Evolutionary conservation across 1,140 invertebrate species (phyloP).

Genomic region (Hestina assimilis): DNA sequence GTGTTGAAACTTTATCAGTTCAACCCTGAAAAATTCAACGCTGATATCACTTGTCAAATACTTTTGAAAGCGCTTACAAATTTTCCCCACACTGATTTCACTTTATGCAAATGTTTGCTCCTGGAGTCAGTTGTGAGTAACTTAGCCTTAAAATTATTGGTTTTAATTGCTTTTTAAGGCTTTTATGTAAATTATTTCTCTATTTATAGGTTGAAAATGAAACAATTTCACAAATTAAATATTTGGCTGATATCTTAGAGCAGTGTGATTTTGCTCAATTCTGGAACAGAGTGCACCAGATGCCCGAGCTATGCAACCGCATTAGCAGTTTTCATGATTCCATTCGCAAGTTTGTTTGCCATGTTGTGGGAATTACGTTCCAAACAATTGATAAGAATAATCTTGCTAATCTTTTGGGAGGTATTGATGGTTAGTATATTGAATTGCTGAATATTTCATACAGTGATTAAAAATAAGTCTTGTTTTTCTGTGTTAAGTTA

Average conservation of each 20-base stretch:
- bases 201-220: slow-evolving; percentile 87
- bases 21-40: slow-evolving; percentile 93
- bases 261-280: slow-evolving; percentile 95
- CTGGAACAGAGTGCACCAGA: slow-evolving; percentile 88
- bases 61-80: slow-evolving; percentile 97
- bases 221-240: slow-evolving; percentile 91
- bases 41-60: slow-evolving; percentile 89
- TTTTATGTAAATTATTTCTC: not conserved
- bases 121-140: slow-evolving; percentile 88
- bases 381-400: slow-evolving; percentile 93
- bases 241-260: slow-evolving; percentile 94
- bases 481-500: no score
- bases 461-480: no score
- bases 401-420: slow-evolving; percentile 90
- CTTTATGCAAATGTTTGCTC: slow-evolving; percentile 96
- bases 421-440: slow-evolving; percentile 84
- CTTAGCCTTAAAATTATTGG: not conserved
- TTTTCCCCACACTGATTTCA: slow-evolving; percentile 97
- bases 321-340: slow-evolving; percentile 96
- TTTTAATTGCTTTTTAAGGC: not conserved
- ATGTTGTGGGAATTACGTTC: slow-evolving; percentile 97
- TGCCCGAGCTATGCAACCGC: slow-evolving; percentile 84
- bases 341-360: slow-evolving; percentile 97
- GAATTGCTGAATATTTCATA: not conserved
- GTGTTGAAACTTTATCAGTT: slow-evolving; percentile 96